Conservation (phyloP, 2,888 invertebrate species). For the Diabrotica balteata region DNA sequence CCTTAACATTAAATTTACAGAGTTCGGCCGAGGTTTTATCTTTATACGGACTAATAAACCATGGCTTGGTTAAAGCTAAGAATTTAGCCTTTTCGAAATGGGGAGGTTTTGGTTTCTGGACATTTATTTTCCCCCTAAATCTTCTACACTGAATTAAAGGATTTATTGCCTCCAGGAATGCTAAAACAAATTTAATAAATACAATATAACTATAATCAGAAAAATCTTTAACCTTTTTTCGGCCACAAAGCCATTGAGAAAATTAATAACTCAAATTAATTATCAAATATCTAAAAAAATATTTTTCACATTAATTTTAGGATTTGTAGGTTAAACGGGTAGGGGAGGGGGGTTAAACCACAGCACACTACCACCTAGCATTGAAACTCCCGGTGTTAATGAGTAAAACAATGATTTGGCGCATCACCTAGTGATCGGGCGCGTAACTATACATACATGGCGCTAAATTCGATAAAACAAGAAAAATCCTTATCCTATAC, state of each 20-base stretch:
- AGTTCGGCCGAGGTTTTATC: slow-evolving; percentile 61
- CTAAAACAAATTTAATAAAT: slow-evolving; percentile 37
- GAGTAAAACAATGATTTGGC: too few species aligned
- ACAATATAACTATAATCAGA: not conserved
- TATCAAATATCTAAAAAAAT: too few species aligned
- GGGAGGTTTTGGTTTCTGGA: slow-evolving; percentile 74
- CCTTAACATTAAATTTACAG: slow-evolving; percentile 59
- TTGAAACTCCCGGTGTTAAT: too few species aligned
- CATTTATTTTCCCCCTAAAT: slow-evolving; percentile 78
- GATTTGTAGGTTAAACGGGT: too few species aligned
- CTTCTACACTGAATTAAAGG: slow-evolving; percentile 65
- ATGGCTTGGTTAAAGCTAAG: slow-evolving; percentile 71
- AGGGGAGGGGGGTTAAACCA: too few species aligned
- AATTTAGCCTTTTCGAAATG: slow-evolving; percentile 74
- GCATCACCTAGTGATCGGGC: too few species aligned
- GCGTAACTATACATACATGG: too few species aligned
- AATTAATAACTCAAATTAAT: not conserved
- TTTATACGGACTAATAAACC: slow-evolving; percentile 62
- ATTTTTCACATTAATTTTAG: too few species aligned
- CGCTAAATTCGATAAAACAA: too few species aligned
- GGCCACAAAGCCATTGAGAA: slow-evolving; percentile 37
- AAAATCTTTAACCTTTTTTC: slow-evolving; percentile 35
- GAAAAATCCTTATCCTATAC: too few species aligned
- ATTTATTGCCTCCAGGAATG: slow-evolving; percentile 39
- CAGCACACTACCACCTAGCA: too few species aligned